Conservation (phyloP, 2,113 vertebrate species). For the Psittacara wagleri region DNA sequence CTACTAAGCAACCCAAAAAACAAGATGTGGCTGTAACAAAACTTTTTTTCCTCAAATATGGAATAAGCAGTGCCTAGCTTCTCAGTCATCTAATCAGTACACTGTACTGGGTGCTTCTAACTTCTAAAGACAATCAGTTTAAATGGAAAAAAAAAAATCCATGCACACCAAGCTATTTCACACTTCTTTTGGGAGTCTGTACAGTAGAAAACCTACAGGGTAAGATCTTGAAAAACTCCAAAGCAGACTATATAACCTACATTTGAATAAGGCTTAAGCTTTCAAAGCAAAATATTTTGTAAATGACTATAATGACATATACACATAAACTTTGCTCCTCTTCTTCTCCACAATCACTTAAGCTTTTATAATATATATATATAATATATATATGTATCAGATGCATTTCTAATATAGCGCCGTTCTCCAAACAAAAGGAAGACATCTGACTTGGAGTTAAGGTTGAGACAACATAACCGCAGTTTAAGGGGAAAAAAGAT, state of each 20-base stretch:
- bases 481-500: neutral
- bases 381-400: neutral
- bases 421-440: neutral
- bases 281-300: conserved; percentile 8
- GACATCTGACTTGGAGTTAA: neutral
- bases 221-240: conserved; percentile 14
- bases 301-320: neutral
- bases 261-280: conserved; percentile 4
- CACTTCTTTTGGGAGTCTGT: neutral
- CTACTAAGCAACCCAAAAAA: neutral
- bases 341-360: neutral
- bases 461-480: neutral
- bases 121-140: neutral
- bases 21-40: neutral
- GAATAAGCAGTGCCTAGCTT: neutral
- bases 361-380: neutral
- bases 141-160: neutral
- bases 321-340: neutral
- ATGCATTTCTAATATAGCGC: neutral
- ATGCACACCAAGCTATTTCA: neutral
- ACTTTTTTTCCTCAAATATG: neutral
- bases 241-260: neutral
- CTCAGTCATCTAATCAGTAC: neutral
- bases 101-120: neutral
- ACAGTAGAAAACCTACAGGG: neutral